phyloP scores from a whole-genome alignment of 2,888 invertebrate genomes.

The Bimastos eiseni region DNA sequence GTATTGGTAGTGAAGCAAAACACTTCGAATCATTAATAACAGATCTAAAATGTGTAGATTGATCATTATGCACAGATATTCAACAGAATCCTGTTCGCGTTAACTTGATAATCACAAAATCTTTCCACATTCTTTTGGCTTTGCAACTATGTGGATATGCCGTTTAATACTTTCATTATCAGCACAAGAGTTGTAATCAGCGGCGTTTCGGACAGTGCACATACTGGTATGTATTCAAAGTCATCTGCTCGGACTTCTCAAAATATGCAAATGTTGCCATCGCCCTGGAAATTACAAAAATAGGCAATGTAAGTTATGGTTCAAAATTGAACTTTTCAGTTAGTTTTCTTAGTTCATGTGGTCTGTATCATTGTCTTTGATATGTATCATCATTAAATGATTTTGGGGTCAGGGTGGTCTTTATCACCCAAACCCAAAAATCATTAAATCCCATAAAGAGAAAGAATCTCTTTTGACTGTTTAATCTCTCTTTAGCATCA shows the following conservation, averaged over 20 bases:
- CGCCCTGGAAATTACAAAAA: not conserved
- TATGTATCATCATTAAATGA: not conserved
- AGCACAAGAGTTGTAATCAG: not conserved
- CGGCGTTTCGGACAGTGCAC: conserved; percentile 8
- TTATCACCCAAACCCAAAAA: not conserved
- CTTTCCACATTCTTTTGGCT: not conserved
- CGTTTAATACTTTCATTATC: not conserved
- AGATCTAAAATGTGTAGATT: not conserved
- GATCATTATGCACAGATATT: not conserved
- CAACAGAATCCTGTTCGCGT: not conserved
- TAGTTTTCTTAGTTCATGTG: not conserved
- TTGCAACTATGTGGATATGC: not conserved
- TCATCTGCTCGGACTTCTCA: conserved; percentile 13
- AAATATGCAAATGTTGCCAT: conserved; percentile 25
- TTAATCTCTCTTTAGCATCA: not conserved
- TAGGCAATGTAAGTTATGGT: not conserved
- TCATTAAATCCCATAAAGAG: not conserved
- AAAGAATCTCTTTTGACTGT: not conserved
- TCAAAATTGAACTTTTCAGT: not conserved
- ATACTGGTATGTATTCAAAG: conserved; percentile 25
- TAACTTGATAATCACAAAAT: not conserved
- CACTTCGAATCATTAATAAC: not conserved
- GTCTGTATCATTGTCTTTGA: not conserved
- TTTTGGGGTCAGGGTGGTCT: not conserved
- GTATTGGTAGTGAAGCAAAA: not conserved